Evolutionary conservation across 2,113 vertebrate genomes (phyloP).

Genomic region (Pyxicephalus adspersus): DNA sequence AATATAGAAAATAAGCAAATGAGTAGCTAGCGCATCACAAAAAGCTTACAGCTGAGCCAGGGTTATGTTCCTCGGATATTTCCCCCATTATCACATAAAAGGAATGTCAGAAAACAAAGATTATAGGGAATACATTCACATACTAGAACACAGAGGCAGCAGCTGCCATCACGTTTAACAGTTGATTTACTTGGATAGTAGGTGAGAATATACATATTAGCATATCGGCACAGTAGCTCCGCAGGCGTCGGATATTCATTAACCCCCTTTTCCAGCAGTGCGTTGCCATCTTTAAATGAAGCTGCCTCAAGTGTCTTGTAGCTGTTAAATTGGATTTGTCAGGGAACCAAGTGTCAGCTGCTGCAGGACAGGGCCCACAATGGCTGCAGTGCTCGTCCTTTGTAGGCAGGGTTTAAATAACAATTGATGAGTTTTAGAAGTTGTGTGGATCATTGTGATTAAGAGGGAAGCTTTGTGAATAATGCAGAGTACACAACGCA

Average conservation of each 20-base stretch:
- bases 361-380: constrained; percentile 80
- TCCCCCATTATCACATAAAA: no score
- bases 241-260: constrained; percentile 8
- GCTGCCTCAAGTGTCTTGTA: constrained; percentile 75
- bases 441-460: constrained; percentile 88
- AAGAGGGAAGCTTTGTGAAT: constrained; percentile 80
- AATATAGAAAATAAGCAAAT: no score
- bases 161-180: background rate
- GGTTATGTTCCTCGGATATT: no score
- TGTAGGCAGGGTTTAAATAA: constrained; percentile 83
- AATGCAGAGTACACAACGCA: constrained; percentile 73
- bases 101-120: background rate
- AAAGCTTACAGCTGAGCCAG: no score
- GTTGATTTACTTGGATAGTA: background rate
- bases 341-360: constrained; percentile 87
- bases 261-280: constrained; percentile 14
- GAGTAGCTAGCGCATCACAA: no score
- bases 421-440: constrained; percentile 87
- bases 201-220: background rate
- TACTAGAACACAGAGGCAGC: no score
- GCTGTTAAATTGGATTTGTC: constrained; percentile 90
- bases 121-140: no score
- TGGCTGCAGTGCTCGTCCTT: constrained; percentile 79
- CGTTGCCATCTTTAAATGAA: background rate
- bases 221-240: background rate